Evolutionary conservation across 2,888 invertebrate genomes (phyloP).

Genomic region (Lamproptera curius): DNA sequence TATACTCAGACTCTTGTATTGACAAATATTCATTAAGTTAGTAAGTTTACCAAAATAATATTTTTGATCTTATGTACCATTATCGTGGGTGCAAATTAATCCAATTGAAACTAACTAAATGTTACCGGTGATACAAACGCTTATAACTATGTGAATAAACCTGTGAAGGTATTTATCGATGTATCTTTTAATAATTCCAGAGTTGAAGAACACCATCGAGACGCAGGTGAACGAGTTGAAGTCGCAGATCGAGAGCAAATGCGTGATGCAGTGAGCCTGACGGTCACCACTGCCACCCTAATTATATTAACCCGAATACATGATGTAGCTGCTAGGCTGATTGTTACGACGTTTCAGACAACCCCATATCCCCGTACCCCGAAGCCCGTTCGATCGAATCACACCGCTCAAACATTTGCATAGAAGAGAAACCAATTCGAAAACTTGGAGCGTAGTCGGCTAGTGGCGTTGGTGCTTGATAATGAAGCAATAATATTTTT

Average conservation of each 20-base stretch:
- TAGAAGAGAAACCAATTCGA: slow-evolving; percentile 66
- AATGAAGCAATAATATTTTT: slow-evolving; percentile 77
- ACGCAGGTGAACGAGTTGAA: slow-evolving; percentile 98
- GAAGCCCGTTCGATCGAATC: slow-evolving; percentile 45
- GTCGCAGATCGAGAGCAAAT: slow-evolving; percentile 97
- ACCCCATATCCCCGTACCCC: slow-evolving; percentile 42
- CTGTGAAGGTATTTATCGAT: no score
- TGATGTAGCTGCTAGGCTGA: slow-evolving; percentile 72
- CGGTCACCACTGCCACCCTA: slow-evolving; percentile 28
- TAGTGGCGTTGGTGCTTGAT: slow-evolving; percentile 76
- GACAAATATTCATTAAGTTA: no score
- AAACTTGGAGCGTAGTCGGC: slow-evolving; percentile 68
- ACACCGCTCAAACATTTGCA: slow-evolving; percentile 62
- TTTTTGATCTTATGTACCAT: no score
- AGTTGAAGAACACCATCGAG: slow-evolving; percentile 98
- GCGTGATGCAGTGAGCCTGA: slow-evolving; percentile 92
- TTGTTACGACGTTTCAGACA: slow-evolving; percentile 45
- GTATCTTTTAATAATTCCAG: slow-evolving; percentile 82
- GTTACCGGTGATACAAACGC: no score
- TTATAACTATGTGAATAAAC: no score
- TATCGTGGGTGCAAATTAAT: no score
- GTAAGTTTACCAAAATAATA: no score
- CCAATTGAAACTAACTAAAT: no score
- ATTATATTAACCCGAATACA: slow-evolving; percentile 58
- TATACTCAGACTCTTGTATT: no score